Conservation (phyloP, 2,888 invertebrate genomes). For the Cenopis cana region DNA sequence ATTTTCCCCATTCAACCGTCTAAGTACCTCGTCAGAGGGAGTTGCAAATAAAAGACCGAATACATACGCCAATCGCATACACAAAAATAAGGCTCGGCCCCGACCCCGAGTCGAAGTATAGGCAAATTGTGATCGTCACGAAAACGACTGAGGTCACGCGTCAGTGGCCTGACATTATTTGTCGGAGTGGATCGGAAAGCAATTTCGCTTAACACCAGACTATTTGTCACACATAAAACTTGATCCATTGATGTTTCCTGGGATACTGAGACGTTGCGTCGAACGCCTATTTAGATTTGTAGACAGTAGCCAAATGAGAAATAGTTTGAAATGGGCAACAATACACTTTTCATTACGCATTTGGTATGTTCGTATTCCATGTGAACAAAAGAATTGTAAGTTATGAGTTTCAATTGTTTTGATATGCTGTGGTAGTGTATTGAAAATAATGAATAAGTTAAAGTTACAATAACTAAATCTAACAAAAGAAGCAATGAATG, state of each 20-base stretch:
- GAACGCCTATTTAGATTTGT: slow-evolving; percentile 27
- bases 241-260: slow-evolving; percentile 73
- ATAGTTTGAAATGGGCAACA: background rate
- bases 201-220: slow-evolving; percentile 80
- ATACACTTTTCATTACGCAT: background rate
- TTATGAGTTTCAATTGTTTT: no score
- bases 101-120: slow-evolving; percentile 62
- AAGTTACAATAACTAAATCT: slow-evolving; percentile 24
- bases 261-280: slow-evolving; percentile 54
- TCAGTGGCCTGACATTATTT: slow-evolving; percentile 80
- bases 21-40: slow-evolving; percentile 57
- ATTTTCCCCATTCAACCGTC: slow-evolving; percentile 56
- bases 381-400: background rate
- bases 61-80: slow-evolving; percentile 63
- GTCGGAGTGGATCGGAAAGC: slow-evolving; percentile 82
- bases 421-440: background rate
- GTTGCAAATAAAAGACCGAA: slow-evolving; percentile 64
- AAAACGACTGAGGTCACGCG: slow-evolving; percentile 75
- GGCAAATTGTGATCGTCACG: slow-evolving; percentile 76
- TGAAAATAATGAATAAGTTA: no score
- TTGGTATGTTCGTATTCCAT: background rate
- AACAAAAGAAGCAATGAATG: slow-evolving; percentile 37
- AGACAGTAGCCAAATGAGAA: background rate
- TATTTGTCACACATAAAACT: slow-evolving; percentile 83
- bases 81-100: slow-evolving; percentile 62